Percentiles rank a stretch among this genome's conserved stretches.
Evolutionary conservation across 2,888 invertebrate genomes (phyloP).

Genomic region (Oxycera nigricornis): DNA sequence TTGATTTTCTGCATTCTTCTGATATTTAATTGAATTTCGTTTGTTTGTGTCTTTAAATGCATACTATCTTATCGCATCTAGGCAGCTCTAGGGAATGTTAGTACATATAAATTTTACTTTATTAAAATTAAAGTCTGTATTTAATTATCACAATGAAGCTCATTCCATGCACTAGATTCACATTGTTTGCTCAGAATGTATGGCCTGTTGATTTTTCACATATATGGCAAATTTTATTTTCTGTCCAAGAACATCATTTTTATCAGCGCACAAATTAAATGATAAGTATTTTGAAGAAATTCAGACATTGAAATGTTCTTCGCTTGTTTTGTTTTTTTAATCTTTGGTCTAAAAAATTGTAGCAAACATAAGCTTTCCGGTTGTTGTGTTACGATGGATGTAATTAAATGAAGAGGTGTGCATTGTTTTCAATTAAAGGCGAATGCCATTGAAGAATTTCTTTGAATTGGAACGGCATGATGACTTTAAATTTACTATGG

Average conservation of each 20-base stretch:
- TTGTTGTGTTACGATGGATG: too few relatives aligned
- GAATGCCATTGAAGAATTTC: too few relatives aligned
- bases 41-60: not conserved
- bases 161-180: slow-evolving; percentile 24
- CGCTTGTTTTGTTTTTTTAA: not conserved
- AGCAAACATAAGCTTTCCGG: too few relatives aligned
- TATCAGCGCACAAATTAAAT: not conserved
- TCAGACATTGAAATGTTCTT: not conserved
- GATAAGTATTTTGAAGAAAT: not conserved
- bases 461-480: too few relatives aligned
- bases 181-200: slow-evolving; percentile 18
- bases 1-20: too few relatives aligned
- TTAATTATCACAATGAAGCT: slow-evolving; percentile 36
- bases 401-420: too few relatives aligned
- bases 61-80: slow-evolving; percentile 22
- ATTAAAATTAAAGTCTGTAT: slow-evolving; percentile 17
- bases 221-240: slow-evolving; percentile 24
- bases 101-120: slow-evolving; percentile 29
- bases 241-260: not conserved
- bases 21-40: not conserved
- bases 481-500: too few relatives aligned
- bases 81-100: slow-evolving; percentile 32
- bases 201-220: slow-evolving; percentile 23
- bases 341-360: slow-evolving; percentile 32
- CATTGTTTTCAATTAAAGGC: too few relatives aligned